Evolutionary conservation across 2,888 invertebrate genomes (phyloP).

Genomic region (Diarsia dahlii): DNA sequence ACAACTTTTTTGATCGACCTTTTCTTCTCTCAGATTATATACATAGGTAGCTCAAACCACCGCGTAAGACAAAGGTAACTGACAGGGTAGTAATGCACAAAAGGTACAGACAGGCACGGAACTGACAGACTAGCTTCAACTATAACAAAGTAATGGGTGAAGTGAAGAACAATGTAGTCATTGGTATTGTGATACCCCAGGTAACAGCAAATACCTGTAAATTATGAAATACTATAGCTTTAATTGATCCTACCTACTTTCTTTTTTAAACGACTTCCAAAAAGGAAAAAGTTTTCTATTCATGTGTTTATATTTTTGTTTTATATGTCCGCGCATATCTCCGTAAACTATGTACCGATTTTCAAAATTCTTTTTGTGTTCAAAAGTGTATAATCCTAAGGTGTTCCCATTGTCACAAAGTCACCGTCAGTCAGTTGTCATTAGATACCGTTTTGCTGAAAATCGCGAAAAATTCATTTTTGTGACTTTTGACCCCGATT

Average conservation of each 20-base stretch:
- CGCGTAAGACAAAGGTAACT: background rate
- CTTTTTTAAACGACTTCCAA: background rate
- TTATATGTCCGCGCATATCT: too few relatives aligned
- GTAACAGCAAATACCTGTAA: background rate
- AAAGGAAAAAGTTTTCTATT: too few relatives aligned
- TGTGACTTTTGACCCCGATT: too few relatives aligned
- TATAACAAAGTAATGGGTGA: background rate
- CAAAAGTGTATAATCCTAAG: too few relatives aligned
- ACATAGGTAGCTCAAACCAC: conserved; percentile 1
- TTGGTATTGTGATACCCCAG: background rate
- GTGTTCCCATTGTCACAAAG: too few relatives aligned
- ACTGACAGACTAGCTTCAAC: background rate
- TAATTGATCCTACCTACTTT: conserved; percentile 1
- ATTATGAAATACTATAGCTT: background rate
- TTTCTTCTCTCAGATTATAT: background rate
- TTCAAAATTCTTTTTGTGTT: too few relatives aligned
- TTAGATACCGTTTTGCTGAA: too few relatives aligned
- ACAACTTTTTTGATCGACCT: background rate
- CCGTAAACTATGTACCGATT: too few relatives aligned
- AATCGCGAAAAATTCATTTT: too few relatives aligned
- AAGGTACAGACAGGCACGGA: background rate
- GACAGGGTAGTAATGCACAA: background rate
- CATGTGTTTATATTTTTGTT: too few relatives aligned
- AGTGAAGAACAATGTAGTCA: background rate
- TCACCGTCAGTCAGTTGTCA: too few relatives aligned